Conservation (phyloP, 2,113 vertebrate genomes). For the Coreoperca whiteheadi region DNA sequence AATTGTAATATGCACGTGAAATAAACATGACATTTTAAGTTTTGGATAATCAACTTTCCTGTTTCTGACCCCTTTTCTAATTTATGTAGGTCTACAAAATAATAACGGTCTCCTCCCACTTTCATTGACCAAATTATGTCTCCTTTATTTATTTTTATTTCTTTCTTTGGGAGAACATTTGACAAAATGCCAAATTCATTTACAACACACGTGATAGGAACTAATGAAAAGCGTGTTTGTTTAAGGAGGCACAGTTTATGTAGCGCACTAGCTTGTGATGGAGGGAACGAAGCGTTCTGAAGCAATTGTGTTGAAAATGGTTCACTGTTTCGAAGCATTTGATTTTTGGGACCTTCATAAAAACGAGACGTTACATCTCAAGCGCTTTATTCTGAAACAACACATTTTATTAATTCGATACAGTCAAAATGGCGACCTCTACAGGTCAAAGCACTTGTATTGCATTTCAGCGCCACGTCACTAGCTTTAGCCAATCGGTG, state of each 20-base stretch:
- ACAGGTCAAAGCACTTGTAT: not conserved
- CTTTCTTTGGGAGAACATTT: not conserved
- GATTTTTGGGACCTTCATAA: not conserved
- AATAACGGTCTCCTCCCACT: not conserved
- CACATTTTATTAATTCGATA: not conserved
- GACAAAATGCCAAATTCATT: not conserved
- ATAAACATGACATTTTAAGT: slow-evolving; percentile 6
- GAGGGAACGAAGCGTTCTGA: not conserved
- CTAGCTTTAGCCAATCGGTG: slow-evolving; percentile 51
- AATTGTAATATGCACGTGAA: not conserved
- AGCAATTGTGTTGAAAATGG: not conserved
- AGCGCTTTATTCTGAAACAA: not conserved
- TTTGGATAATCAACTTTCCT: not conserved
- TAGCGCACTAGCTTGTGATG: not conserved
- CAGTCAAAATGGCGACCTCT: not conserved
- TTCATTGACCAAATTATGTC: not conserved
- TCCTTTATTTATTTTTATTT: not conserved
- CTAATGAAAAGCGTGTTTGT: slow-evolving; percentile 14
- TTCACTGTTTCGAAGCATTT: not conserved
- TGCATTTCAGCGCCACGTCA: not conserved
- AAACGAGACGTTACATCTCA: not conserved
- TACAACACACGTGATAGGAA: slow-evolving; percentile 22
- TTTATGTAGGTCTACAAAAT: not conserved
- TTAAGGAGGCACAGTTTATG: slow-evolving; percentile 18
- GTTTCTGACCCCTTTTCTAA: not conserved